Conservation (phyloP, 2,888 invertebrate genomes). For the Harpagoxenus sublaevis region DNA sequence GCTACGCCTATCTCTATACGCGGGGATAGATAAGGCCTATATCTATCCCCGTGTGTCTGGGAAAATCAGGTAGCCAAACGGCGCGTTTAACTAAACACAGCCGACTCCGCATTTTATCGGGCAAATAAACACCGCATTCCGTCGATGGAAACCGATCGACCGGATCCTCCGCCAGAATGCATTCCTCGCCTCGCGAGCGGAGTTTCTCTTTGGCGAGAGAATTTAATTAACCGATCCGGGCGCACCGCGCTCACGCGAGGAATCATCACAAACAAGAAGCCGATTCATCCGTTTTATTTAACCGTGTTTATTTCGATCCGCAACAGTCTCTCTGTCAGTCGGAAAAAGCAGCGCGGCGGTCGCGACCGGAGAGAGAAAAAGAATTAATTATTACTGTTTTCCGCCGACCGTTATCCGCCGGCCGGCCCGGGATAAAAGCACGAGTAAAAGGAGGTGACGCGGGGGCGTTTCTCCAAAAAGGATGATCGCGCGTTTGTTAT, state of each 20-base stretch:
- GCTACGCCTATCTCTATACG: not conserved
- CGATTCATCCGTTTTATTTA: not conserved
- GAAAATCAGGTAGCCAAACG: not conserved
- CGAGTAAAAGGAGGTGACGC: conserved; percentile 7
- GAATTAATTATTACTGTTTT: conserved; percentile 40
- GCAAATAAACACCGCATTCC: conserved; percentile 20
- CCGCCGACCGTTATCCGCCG: conserved; percentile 35
- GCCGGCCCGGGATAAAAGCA: conserved; percentile 31
- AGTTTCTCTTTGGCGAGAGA: conserved; percentile 14
- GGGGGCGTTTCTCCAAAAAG: conserved; percentile 14
- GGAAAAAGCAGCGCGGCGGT: not conserved
- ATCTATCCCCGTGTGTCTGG: not conserved
- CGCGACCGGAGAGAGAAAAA: not conserved
- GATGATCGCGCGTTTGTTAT: conserved; percentile 25
- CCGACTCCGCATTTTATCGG: not conserved
- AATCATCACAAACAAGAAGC: not conserved
- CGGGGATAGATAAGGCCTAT: not conserved
- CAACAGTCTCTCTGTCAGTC: not conserved
- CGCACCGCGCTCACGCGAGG: not conserved
- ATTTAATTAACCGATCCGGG: conserved; percentile 37
- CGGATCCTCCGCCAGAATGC: not conserved
- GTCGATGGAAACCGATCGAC: not conserved
- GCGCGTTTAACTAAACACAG: not conserved
- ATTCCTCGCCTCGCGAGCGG: not conserved
- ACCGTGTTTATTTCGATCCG: not conserved